Evolutionary conservation across 2,113 vertebrate genomes (phyloP).

Genomic region (Myrmecophaga tridactyla): DNA sequence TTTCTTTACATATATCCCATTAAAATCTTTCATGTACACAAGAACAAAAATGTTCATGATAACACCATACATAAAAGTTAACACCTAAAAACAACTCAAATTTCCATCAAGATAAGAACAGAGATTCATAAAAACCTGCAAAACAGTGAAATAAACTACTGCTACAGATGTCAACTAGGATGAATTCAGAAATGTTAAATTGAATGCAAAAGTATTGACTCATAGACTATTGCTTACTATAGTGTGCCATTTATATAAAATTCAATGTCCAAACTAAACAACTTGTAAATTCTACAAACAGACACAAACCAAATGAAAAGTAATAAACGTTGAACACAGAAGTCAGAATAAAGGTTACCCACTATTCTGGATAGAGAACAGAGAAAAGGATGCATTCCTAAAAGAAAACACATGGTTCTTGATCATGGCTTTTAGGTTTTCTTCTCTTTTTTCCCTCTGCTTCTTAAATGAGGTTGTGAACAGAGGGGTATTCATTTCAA

Average conservation of each 20-base stretch:
- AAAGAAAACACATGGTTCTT: background rate
- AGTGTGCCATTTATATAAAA: background rate
- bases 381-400: background rate
- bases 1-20: background rate
- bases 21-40: background rate
- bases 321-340: background rate
- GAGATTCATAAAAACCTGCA: background rate
- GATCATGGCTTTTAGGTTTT: background rate
- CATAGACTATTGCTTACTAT: background rate
- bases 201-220: background rate
- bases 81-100: background rate
- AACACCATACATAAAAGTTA: background rate
- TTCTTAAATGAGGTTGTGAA: background rate
- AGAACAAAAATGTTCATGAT: background rate
- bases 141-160: background rate
- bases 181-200: background rate
- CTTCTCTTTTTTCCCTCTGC: background rate
- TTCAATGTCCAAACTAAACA: background rate
- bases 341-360: background rate
- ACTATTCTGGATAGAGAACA: background rate
- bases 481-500: background rate
- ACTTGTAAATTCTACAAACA: background rate
- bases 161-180: background rate
- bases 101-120: background rate
- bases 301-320: background rate